Conservation (phyloP, 2,888 invertebrate species). For the Xestia xanthographa region DNA sequence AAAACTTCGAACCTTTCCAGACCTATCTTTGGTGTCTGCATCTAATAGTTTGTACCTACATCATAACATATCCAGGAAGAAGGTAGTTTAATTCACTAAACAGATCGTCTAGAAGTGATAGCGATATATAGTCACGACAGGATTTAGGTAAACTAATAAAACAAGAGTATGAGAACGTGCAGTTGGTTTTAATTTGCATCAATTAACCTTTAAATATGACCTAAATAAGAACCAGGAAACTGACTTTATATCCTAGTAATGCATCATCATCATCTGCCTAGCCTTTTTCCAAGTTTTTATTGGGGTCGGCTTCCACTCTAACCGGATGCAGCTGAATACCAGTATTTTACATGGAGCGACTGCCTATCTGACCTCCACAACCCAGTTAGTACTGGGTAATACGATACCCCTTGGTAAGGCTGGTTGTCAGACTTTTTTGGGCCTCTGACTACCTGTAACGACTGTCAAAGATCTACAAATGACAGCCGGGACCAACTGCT, state of each 20-base stretch:
- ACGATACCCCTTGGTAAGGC: too few relatives aligned
- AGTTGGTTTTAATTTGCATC: neutral
- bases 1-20: neutral
- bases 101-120: constrained; percentile 38
- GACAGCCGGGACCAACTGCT: too few relatives aligned
- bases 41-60: neutral
- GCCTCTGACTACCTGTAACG: too few relatives aligned
- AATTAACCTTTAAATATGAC: constrained; percentile 31
- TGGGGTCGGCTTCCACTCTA: too few relatives aligned
- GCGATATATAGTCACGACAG: constrained; percentile 15
- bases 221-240: constrained; percentile 31
- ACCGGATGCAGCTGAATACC: too few relatives aligned
- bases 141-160: constrained; percentile 3
- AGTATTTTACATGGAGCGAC: too few relatives aligned
- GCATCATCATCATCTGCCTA: too few relatives aligned
- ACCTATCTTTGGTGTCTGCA: neutral
- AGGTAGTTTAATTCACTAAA: neutral
- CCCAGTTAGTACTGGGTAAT: too few relatives aligned
- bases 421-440: too few relatives aligned
- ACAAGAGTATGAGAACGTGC: constrained; percentile 17
- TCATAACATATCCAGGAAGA: neutral
- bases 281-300: too few relatives aligned
- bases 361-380: too few relatives aligned
- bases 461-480: too few relatives aligned
- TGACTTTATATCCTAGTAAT: neutral